Evolutionary conservation across 2,888 invertebrate genomes (phyloP), one percentile per base, ranked within the genome.

Genomic region (Metopia argyrocephala): DNA sequence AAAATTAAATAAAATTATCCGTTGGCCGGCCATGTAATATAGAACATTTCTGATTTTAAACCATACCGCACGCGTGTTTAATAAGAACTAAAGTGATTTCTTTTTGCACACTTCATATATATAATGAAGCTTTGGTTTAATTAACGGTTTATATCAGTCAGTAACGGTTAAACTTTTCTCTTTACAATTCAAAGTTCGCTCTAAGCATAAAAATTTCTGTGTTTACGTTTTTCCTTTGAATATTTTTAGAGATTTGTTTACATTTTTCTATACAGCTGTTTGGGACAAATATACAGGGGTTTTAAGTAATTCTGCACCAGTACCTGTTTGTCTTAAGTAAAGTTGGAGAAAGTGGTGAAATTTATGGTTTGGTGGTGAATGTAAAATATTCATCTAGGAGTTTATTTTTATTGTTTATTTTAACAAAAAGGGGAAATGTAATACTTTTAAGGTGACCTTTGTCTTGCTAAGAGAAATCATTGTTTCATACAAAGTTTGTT

Each of bases 21-120:
- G 15, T 12, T 38, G 12, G 15, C 38, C 38, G 38, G 15, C 38
- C 9, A 15, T 38, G 3, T 38, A 3, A n/a, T 27, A 68, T 18
- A 68, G 69, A 64, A n/a, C n/a, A n/a, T n/a, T n/a, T n/a, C n/a
- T 31, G 18, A 23, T 38, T 38, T 23, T 45, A 56, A 66, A 81
- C 76, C 78, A 50, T 46, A 61, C 78, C 78, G 70, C 62, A 66
- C 69, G 78, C 81, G 81, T 74, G 78, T 75, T 78, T 31, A 74
- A 66, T 56, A 21, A 27, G 70, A 78, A 78, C 81, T 81, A 74
- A 78, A 74, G 46, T 69, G 38, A 15, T 48, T 59, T 45, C 23
- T 54, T 38, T 21, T 52, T 48, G 45, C 45, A 56, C 57, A 56
- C 9, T 21, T 20, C 65, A 50, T 69, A 74, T 78, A 78, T 66